Evolutionary conservation across 2,113 vertebrate genomes (phyloP).

Genomic region (Clinocottus analis): DNA sequence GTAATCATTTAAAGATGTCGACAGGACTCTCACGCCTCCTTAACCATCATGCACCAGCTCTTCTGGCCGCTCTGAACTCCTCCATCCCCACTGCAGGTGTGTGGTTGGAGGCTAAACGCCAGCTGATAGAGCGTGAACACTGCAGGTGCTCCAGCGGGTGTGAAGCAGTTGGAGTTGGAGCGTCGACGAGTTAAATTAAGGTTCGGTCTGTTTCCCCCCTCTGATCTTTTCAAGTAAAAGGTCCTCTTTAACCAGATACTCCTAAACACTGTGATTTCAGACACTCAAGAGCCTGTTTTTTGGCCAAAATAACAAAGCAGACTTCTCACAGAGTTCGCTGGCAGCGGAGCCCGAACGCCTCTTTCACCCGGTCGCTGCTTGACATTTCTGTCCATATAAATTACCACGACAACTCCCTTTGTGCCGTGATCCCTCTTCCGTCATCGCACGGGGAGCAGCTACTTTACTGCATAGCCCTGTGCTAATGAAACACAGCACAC

Average conservation of each 20-base stretch:
- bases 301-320: conserved; percentile 62
- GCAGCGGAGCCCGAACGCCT: conserved; percentile 42
- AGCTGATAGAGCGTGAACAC: background rate
- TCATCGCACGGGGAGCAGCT: conserved; percentile 49
- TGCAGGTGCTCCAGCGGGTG: conserved; percentile 3
- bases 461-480: conserved; percentile 40
- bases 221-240: conserved; percentile 50
- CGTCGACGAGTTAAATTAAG: conserved; percentile 30
- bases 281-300: conserved; percentile 49
- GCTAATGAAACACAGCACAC: conserved; percentile 46
- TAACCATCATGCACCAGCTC: background rate
- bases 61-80: background rate
- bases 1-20: conserved; percentile 1
- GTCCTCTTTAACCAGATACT: conserved; percentile 38
- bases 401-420: conserved; percentile 64
- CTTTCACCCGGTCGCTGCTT: conserved; percentile 52
- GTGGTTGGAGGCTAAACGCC: background rate
- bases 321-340: conserved; percentile 31
- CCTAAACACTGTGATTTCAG: conserved; percentile 57
- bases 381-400: conserved; percentile 64
- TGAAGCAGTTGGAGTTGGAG: conserved; percentile 8
- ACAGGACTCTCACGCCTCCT: background rate
- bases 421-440: conserved; percentile 42
- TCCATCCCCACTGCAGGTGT: background rate
- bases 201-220: conserved; percentile 14